Evolutionary conservation across 2,113 vertebrate species (phyloP), one percentile per base, ranked within the genome.

Genomic region (Paedocypris sp.): DNA sequence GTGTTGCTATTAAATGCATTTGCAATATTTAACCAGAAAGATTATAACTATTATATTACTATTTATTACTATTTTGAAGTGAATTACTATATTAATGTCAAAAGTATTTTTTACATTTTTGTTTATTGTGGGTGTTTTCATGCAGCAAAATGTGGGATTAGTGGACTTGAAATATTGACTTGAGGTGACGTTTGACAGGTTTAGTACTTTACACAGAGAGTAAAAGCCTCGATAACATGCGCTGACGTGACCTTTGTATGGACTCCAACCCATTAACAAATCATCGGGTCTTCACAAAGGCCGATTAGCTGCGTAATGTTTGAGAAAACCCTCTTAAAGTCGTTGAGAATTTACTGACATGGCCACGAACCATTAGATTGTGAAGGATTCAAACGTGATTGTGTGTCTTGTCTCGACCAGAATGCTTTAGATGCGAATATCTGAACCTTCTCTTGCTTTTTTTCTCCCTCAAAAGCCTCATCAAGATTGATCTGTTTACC

Each of bases 271-370:
- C 75, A 77, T 79, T 78, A 77, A 70, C 73, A 57, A 74, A 76
- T 83, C 80, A 84, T 86, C 75, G 73, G 81, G 70, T 73, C 77
- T 80, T 75, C 63, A 77, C 73, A 73, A 79, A 77, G 79, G 79
- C 73, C 80, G 80, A 84, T 85, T 85, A 84, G 77, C 72, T 79
- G 68, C 79, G 59, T 78, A 81, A 85, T 82, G 76, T 77, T 67
- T 66, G 73, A 69, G 71, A 80, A 75, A 62, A 70, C 68, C 79
- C 71, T 75, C 79, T 69, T 68, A 71, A 77, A 70, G 58, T 58
- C 48, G 64, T 74, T 66, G 56, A 53, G 52, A 71, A 75, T 68
- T 31, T 71, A 76, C 78, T 82, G 76, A 79, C 75, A 64, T 69
- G 75, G 77, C 75, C 74, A 74, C 43, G 54, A 43, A 31, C 12